A percentile compares a stretch with the other conserved stretches of the same genome.
phyloP scores from a whole-genome alignment of 2,113 vertebrate genomes.

The Astur gentilis region DNA sequence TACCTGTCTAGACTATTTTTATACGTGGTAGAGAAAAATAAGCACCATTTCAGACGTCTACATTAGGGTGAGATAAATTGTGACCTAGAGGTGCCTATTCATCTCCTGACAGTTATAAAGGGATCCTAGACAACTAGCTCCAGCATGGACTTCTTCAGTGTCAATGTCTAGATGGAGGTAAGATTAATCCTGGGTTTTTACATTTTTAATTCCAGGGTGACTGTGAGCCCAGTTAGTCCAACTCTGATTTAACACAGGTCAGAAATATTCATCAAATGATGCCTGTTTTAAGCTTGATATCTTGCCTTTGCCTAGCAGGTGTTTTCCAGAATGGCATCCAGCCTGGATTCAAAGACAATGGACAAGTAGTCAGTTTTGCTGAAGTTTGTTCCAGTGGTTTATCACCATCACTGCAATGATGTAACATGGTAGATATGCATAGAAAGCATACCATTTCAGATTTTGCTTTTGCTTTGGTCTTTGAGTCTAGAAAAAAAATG shows the following conservation, averaged over 20 bases:
- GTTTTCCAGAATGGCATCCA: neutral
- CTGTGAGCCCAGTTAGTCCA: neutral
- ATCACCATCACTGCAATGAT: neutral
- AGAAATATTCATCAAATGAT: neutral
- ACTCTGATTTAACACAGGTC: neutral
- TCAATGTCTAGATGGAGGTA: neutral
- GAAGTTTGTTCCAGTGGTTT: neutral
- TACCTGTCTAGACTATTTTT: conserved; percentile 12
- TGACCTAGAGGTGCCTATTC: neutral
- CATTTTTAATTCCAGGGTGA: neutral
- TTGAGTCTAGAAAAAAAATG: neutral
- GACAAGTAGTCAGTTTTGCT: neutral
- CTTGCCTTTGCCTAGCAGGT: neutral
- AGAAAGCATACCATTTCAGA: neutral
- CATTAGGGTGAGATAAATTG: neutral
- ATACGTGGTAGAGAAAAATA: neutral
- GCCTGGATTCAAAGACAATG: neutral
- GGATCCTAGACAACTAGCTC: neutral
- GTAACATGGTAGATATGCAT: neutral
- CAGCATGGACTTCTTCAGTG: neutral
- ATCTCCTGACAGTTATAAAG: neutral
- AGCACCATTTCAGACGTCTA: neutral
- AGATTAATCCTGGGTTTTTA: neutral
- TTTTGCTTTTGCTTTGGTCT: neutral
- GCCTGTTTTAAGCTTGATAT: neutral